phyloP scores from a whole-genome alignment of 2,113 vertebrate genomes.

The Oreochromis tanganicae region DNA sequence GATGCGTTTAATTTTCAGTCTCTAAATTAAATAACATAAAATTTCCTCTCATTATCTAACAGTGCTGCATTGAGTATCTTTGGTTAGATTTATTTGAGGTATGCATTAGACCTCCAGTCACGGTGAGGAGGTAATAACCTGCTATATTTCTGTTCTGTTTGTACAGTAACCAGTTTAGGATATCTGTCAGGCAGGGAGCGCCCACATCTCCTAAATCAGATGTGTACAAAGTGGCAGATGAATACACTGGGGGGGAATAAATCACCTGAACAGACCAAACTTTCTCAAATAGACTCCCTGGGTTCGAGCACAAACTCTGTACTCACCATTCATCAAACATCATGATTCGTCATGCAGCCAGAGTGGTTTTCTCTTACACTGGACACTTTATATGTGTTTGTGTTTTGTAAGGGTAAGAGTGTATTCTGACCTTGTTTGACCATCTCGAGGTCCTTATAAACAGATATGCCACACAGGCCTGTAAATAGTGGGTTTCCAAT shows the following conservation, averaged over 20 bases:
- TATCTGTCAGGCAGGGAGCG: conserved; percentile 16
- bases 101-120: background rate
- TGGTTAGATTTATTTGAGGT: background rate
- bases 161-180: conserved; percentile 27
- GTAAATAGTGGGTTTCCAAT: conserved; percentile 31
- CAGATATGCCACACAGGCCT: conserved; percentile 16
- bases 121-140: background rate
- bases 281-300: conserved; percentile 24
- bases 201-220: conserved; percentile 35
- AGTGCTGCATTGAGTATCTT: background rate
- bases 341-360: background rate
- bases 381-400: conserved; percentile 10
- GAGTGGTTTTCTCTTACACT: conserved; percentile 22
- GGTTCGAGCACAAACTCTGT: conserved; percentile 32
- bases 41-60: background rate
- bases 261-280: conserved; percentile 14
- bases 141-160: conserved; percentile 39
- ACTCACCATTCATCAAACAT: conserved; percentile 10
- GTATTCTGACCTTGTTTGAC: conserved; percentile 19
- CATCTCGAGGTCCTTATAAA: conserved; percentile 20
- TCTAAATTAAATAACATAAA: background rate
- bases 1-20: background rate
- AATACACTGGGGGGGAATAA: conserved; percentile 10
- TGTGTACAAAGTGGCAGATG: conserved; percentile 3
- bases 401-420: background rate